Base-by-base conservation (phyloP, 2,113 vertebrate species). In the Neodontobutis hainanensis region DNA sequence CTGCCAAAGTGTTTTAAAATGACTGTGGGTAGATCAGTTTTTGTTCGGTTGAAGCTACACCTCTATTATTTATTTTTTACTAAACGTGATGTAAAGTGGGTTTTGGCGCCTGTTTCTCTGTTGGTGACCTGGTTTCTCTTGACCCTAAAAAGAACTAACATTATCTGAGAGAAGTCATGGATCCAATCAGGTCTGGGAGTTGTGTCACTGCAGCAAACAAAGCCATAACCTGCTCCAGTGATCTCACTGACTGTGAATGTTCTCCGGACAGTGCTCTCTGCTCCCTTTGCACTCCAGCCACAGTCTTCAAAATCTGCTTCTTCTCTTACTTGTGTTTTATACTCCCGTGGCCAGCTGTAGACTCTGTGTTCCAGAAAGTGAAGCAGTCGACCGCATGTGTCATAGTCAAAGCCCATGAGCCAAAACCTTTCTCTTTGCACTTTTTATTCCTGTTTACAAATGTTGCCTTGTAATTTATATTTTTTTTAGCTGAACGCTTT, bases 211-310 rank as follows among this genome's bases (percentile, higher is more conserved):
- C 63, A 58, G 61, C 64, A 51, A 68, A 77, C 34, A 67, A 70
- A 77, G 78, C 46, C 59, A 55, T 68, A 65, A 83, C 73, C 66
- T 73, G 51, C 2, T 72, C 46, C 53, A 73, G 76, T 84, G 80
- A 82, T 78, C 75, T 86, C 77, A 86, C 45, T 77, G 78, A 82
- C 76, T 78, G 75, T 58, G 80, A 75, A 84, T 82, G 70, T 75
- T 69, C 77, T 71, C 19, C 40, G 69, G 70, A 60, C 59, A 62
- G 46, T 59, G 40, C 38, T 14, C 50, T 32, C 58, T 73, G 68
- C 68, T 75, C 68, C 43, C 65, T 65, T 66, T 67, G 64, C 69
- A 67, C 76, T 11, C 50, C 7, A 34, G n/a, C 36, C 52, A 55
- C 52, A 55, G 36, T 27, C 19, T 27, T 27, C 19, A 27, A 27